phyloP scores from a whole-genome alignment of 1,140 invertebrate species.

The Parasteatoda tepidariorum region DNA sequence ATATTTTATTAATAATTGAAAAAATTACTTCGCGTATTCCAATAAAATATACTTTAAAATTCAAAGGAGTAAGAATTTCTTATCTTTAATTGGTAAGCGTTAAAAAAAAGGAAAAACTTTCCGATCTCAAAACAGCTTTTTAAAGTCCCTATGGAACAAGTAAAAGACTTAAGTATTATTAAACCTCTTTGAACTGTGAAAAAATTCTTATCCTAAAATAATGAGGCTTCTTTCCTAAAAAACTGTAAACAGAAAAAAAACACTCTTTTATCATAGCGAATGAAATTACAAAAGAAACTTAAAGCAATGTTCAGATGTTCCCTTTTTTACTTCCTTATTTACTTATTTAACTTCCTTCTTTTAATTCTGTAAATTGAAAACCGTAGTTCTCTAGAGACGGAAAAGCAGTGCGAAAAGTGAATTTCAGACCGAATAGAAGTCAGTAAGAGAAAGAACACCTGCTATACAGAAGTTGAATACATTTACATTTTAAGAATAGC shows the following conservation, averaged over 20 bases:
- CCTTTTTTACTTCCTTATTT: conserved; percentile 6
- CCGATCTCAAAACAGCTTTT: background rate
- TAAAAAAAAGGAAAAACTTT: no score
- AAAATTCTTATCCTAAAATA: conserved; percentile 39
- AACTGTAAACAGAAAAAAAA: conserved; percentile 30
- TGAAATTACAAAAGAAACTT: conserved; percentile 23
- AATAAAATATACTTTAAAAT: no score
- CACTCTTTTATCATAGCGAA: conserved; percentile 25
- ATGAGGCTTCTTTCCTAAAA: conserved; percentile 26
- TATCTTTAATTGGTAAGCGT: no score
- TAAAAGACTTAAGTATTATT: conserved; percentile 32
- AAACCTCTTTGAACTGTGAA: conserved; percentile 15
- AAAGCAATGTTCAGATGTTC: conserved; percentile 19
- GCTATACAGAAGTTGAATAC: conserved; percentile 31
- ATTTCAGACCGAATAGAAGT: conserved; percentile 23
- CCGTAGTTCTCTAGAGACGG: conserved; percentile 9
- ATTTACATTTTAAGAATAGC: conserved; percentile 52
- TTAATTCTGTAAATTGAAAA: conserved; percentile 55
- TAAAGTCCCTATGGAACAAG: conserved; percentile 13
- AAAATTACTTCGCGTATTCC: no score
- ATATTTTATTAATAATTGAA: no score
- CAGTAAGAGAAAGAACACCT: conserved; percentile 56
- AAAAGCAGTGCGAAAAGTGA: conserved; percentile 1
- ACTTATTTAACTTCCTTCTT: conserved; percentile 54
- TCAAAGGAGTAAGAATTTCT: no score